Evolutionary conservation across 2,888 invertebrate genomes (phyloP), one percentile per base, ranked within the genome.

Genomic region (Megalurothrips usitatus): DNA sequence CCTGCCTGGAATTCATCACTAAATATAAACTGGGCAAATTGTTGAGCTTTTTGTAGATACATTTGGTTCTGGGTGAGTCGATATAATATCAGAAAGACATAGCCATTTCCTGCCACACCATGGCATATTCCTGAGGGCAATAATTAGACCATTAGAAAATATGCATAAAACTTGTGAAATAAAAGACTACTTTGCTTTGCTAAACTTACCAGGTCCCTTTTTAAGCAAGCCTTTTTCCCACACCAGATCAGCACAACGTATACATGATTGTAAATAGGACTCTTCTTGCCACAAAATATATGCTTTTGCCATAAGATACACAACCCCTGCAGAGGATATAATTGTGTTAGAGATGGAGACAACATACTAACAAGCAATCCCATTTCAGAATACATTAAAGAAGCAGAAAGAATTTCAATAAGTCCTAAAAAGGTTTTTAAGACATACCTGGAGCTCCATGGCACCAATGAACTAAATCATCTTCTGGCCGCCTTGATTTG

Each of bases 391-490:
- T 43, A 9, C 68, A 26, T 75, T n/a, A n/a, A 19, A 9, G 6
- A 14, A 26, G 19, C 23, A 49, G 58, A 80, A 80, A 23, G n/a
- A 12, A 78, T 52, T 23, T 19, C 2, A 81, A 75, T 11, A 49
- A n/a, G n/a, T n/a, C n/a, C n/a, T 78, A n/a, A 47, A 79, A 75
- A 80, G 79, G 68, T 28, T 68, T 26, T 58, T 1, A 58, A 11
- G n/a, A 82, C 81, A 82, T 84, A 87, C 90, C 96, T 12, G 95
- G 93, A 14, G 95, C 95, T 0, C 96, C 96, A 86, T 96, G 96
- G 86, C 96, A 96, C 96, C 96, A 96, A 86, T 96, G 96, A 0
- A 96, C 91, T 17, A 96, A 87, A 82, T 94, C 93, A 82, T 94
- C 92, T 17, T 87, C 86, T 26, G 86, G 87, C 4, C 86, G 84